Conservation (phyloP, 2,888 invertebrate species). For the Torymus aiolomorphi region DNA sequence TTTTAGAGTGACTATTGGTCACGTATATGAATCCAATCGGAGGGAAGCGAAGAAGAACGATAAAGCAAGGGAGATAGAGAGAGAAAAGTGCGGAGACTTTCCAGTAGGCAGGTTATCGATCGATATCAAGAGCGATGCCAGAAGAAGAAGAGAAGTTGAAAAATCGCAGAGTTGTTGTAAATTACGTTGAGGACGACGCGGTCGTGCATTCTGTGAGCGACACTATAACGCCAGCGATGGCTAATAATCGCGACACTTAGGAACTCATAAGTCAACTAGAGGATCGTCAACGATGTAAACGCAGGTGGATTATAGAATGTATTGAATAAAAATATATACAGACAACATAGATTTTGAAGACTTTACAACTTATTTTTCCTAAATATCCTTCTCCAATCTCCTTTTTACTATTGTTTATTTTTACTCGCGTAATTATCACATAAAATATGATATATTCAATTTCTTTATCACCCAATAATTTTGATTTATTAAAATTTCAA, state of each 20-base stretch:
- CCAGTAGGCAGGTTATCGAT: constrained; percentile 8
- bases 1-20: constrained; percentile 45
- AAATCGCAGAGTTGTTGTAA: too few relatives aligned
- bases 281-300: constrained; percentile 51
- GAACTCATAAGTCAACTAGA: constrained; percentile 43
- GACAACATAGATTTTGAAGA: constrained; percentile 13
- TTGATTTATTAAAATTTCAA: too few relatives aligned
- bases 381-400: not conserved
- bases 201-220: too few relatives aligned
- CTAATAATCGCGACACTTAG: constrained; percentile 9
- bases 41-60: constrained; percentile 11
- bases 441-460: too few relatives aligned
- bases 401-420: too few relatives aligned
- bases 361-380: not conserved
- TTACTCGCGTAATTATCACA: too few relatives aligned
- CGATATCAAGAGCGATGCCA: constrained; percentile 27
- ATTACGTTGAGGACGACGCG: too few relatives aligned
- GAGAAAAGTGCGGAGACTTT: not conserved
- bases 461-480: too few relatives aligned
- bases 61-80: not conserved
- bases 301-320: constrained; percentile 62
- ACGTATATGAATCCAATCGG: not conserved
- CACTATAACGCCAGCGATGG: not conserved
- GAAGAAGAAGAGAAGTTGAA: too few relatives aligned
- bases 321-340: constrained; percentile 66